Percentiles rank a stretch among this genome's conserved stretches.
phyloP scores from a whole-genome alignment of 1,140 invertebrate species.

The Drosophila elegans region DNA sequence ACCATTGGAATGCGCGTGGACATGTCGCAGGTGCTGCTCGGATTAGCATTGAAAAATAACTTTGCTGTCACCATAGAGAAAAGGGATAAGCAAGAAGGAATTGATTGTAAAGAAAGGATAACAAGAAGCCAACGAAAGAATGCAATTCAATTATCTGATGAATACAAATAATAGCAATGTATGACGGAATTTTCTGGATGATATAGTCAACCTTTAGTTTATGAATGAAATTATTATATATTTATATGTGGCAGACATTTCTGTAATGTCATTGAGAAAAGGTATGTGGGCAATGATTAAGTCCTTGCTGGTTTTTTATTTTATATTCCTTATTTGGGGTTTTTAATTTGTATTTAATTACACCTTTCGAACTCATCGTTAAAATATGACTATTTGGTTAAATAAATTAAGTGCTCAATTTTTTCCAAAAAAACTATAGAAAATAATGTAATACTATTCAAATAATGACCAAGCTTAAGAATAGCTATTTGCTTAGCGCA shows the following conservation, averaged over 20 bases:
- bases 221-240: too few relatives aligned
- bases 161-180: constrained; percentile 17
- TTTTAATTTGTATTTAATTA: too few relatives aligned
- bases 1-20: constrained; percentile 51
- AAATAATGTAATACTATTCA: constrained; percentile 9
- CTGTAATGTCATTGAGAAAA: not conserved
- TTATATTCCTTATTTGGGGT: not conserved
- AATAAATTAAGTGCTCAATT: too few relatives aligned
- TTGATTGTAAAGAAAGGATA: constrained; percentile 37
- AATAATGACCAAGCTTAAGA: constrained; percentile 17
- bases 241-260: not conserved
- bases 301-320: not conserved
- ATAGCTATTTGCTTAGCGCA: constrained; percentile 13
- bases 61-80: constrained; percentile 5
- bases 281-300: too few relatives aligned
- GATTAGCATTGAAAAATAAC: constrained; percentile 52
- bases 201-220: not conserved
- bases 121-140: constrained; percentile 11
- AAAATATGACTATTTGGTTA: too few relatives aligned
- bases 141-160: constrained; percentile 30
- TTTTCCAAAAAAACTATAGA: not conserved
- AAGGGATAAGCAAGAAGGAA: constrained; percentile 4
- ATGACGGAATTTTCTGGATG: constrained; percentile 1
- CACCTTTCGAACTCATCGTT: too few relatives aligned
- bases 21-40: constrained; percentile 43